Percentiles rank a stretch among this genome's conserved stretches.
Evolutionary conservation across 2,113 vertebrate genomes (phyloP).

Genomic region (Nipponia nippon): DNA sequence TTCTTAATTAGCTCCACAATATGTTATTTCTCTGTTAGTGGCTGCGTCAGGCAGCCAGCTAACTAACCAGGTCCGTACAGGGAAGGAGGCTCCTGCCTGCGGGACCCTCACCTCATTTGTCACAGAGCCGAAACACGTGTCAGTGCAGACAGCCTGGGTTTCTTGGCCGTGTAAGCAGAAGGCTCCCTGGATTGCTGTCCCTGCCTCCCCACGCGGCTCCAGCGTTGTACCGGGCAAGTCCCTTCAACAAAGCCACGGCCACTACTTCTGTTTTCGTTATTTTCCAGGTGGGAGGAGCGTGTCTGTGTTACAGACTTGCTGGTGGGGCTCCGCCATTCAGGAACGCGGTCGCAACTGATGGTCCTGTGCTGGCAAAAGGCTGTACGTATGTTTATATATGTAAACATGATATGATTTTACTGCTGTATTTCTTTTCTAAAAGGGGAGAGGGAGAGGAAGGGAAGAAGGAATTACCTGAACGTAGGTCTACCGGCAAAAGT

Average conservation of each 20-base stretch:
- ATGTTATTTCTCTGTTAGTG: neutral
- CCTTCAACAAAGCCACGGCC: neutral
- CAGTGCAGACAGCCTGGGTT: neutral
- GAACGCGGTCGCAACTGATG: accelerated
- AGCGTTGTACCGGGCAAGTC: accelerated
- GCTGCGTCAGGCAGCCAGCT: neutral
- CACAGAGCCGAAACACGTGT: accelerated
- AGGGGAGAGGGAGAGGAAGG: neutral
- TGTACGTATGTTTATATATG: accelerated
- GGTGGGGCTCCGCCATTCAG: accelerated
- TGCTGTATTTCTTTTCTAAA: neutral
- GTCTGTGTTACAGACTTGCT: neutral
- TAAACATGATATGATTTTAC: accelerated
- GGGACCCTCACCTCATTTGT: neutral
- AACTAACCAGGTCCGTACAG: accelerated
- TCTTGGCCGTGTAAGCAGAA: neutral
- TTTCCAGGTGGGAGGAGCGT: neutral
- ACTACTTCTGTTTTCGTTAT: accelerated
- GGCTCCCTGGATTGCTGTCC: neutral
- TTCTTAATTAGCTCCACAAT: neutral
- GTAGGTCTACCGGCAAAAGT: neutral
- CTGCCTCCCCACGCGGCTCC: neutral
- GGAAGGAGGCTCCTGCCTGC: neutral
- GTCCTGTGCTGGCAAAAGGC: neutral
- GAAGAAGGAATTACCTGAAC: neutral